phyloP scores from a whole-genome alignment of 2,888 invertebrate species.

The Arctia plantaginis region DNA sequence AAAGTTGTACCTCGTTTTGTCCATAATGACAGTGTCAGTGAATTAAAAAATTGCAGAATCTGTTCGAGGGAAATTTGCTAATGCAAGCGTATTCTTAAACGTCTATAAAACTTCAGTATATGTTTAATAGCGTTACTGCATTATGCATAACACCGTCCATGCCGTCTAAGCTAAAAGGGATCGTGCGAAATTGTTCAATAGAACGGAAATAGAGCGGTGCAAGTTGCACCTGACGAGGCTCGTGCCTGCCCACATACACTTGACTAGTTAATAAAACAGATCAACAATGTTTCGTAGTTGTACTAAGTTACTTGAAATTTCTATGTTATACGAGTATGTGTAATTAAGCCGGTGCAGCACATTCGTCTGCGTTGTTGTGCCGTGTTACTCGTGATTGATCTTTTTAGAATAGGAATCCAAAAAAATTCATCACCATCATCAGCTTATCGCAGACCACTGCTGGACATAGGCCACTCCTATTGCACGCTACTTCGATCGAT shows the following conservation, averaged over 20 bases:
- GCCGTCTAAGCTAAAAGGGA: constrained; percentile 29
- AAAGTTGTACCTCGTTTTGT: too few species aligned
- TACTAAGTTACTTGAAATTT: not conserved
- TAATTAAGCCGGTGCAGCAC: too few species aligned
- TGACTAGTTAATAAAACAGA: not conserved
- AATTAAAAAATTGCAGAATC: not conserved
- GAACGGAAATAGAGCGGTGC: constrained; percentile 35
- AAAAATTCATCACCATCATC: too few species aligned
- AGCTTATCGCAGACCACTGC: too few species aligned
- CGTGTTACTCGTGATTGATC: too few species aligned
- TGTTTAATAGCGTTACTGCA: not conserved
- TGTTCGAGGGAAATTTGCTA: not conserved
- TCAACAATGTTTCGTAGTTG: not conserved
- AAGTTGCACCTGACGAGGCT: constrained; percentile 10
- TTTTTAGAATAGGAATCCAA: too few species aligned
- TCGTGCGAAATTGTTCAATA: constrained; percentile 33
- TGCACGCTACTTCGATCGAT: too few species aligned
- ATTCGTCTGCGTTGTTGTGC: too few species aligned
- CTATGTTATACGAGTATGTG: not conserved
- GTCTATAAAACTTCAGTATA: not conserved
- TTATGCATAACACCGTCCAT: constrained; percentile 18
- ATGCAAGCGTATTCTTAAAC: not conserved
- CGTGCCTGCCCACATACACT: not conserved
- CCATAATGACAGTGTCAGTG: too few species aligned
- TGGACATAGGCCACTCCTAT: too few species aligned